Conservation (phyloP, 2,888 invertebrate species). For the Atrina japonica region DNA sequence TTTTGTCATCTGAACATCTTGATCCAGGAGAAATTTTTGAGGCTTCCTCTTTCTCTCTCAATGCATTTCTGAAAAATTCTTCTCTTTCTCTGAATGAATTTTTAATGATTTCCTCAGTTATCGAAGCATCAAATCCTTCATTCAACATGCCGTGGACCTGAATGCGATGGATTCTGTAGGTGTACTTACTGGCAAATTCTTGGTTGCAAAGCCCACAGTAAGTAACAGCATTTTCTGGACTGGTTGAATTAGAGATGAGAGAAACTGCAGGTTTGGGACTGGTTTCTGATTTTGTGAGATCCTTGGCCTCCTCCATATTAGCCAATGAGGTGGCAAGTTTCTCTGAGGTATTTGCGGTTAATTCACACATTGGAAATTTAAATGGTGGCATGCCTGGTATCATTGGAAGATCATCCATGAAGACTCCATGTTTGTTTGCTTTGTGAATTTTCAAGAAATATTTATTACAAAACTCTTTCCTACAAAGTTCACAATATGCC, state of each 20-base stretch:
- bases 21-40: conserved; percentile 55
- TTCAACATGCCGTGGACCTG: conserved; percentile 74
- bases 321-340: conserved; percentile 22
- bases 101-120: conserved; percentile 42
- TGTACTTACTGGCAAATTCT: conserved; percentile 94
- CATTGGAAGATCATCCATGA: conserved; percentile 59
- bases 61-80: conserved; percentile 44
- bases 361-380: conserved; percentile 50
- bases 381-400: conserved; percentile 41
- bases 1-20: conserved; percentile 51
- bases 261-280: conserved; percentile 63
- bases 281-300: conserved; percentile 50
- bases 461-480: conserved; percentile 82
- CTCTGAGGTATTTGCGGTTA: conserved; percentile 58
- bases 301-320: conserved; percentile 51
- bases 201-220: conserved; percentile 82
- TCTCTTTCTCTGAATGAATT: conserved; percentile 50
- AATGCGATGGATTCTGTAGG: conserved; percentile 76
- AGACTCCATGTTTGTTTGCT: conserved; percentile 79
- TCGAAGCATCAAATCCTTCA: conserved; percentile 53
- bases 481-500: conserved; percentile 96
- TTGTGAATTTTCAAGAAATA: conserved; percentile 79
- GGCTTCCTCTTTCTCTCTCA: conserved; percentile 58
- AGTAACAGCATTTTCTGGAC: conserved; percentile 57
- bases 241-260: conserved; percentile 45